A percentile compares a stretch with the other conserved stretches of the same genome.
Conservation (phyloP, 2,113 vertebrate genomes). For the Etheostoma spectabile region DNA sequence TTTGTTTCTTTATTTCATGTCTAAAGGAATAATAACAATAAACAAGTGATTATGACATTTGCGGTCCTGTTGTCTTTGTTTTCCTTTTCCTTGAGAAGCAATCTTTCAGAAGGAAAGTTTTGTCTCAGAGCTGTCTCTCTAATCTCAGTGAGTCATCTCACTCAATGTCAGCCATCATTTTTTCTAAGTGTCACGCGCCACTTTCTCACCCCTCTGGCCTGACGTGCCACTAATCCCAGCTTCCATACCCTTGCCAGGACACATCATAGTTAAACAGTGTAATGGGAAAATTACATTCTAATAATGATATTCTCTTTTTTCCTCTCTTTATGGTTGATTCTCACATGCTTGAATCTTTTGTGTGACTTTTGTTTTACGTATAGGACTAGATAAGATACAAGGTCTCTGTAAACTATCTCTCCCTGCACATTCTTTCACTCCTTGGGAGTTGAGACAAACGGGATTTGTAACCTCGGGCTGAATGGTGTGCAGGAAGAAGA, state of each 20-base stretch:
- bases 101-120: slow-evolving; percentile 9
- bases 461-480: too few species aligned
- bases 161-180: slow-evolving; percentile 50
- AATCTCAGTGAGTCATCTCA: slow-evolving; percentile 34
- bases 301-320: too few species aligned
- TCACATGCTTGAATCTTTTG: too few species aligned
- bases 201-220: slow-evolving; percentile 29
- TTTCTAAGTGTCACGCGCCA: slow-evolving; percentile 31
- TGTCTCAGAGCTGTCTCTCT: slow-evolving; percentile 34
- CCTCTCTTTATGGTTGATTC: too few species aligned
- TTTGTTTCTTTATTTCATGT: slow-evolving; percentile 80
- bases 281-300: too few species aligned
- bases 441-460: too few species aligned
- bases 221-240: slow-evolving; percentile 5
- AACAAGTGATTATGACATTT: slow-evolving; percentile 69
- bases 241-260: slow-evolving; percentile 48
- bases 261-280: slow-evolving; percentile 25
- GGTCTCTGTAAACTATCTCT: too few species aligned
- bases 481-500: too few species aligned
- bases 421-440: too few species aligned
- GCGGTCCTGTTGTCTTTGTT: slow-evolving; percentile 19
- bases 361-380: too few species aligned
- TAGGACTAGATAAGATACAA: too few species aligned
- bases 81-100: not conserved
- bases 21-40: slow-evolving; percentile 80